Base-by-base conservation (phyloP, 2,797 vertebrate species). In the Capromys pilorides region DNA sequence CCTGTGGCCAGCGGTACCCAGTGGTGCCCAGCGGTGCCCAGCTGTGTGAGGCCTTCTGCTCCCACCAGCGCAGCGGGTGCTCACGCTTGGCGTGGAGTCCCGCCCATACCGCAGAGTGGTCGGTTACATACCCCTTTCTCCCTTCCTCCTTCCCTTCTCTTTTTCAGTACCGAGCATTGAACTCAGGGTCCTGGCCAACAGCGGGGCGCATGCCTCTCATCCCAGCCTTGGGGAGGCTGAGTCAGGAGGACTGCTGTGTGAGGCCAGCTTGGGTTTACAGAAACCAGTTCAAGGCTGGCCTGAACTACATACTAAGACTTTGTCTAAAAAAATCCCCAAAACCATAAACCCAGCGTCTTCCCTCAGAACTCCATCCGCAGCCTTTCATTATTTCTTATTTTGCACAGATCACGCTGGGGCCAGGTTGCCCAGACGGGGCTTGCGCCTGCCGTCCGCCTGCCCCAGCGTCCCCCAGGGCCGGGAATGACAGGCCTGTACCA, bases 31-130 rank as follows among this genome's bases (percentile, higher is more conserved):
- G 71, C 41, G 28, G 71, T 75, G 26, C 71, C 2, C 39, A 24
- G 0, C 39, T 45, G 12, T 5, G 7, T 16, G 71, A 12, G 41
- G 24, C 6, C 39, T 6, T 2, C 39, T 7, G 1, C 5, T 36
- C n/a, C 18, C 18, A 9, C 33, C n/a, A 8, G 67, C 19, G 36
- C n/a, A 36, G n/a, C 21, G 19, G n/a, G 33, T 8, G 39, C 22
- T 75, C 71, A 73, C 1, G 41, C 10, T 1, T 39, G 10, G 71
- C 36, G 39, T 31, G 41, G 41, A 14, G 14, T 1, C 73, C 73
- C 49, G 41, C 73, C 39, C 13, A 2, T 6, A 14, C 31, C n/a
- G n/a, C 31, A n/a, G 4, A 33, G 31, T 5, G 64, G 33, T 5
- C 51, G 13, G 64, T 64, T 31, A 33, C 64, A 64, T 61, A 4